Conservation (phyloP, 2,888 invertebrate genomes). For the Eristalis tenax region DNA sequence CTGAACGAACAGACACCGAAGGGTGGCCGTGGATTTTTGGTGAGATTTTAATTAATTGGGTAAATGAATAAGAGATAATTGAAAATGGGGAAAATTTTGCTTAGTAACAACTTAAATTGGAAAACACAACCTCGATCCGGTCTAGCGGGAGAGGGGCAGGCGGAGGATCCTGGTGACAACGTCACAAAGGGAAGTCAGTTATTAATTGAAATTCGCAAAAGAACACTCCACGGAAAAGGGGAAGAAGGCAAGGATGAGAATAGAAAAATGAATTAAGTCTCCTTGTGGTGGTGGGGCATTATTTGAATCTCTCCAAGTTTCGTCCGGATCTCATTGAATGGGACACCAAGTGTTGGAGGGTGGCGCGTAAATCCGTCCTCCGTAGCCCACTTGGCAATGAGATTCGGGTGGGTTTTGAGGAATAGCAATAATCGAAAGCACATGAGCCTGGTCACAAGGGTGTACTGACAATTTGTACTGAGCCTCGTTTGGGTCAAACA, state of each 20-base stretch:
- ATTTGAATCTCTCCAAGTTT: not conserved
- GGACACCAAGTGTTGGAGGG: not conserved
- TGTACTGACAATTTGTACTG: not conserved
- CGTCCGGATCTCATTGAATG: not conserved
- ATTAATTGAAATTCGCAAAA: constrained; percentile 35
- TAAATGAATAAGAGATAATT: constrained; percentile 43
- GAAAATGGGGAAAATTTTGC: constrained; percentile 39
- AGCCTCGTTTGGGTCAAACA: not conserved
- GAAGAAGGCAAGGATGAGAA: not conserved
- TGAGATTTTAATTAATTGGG: constrained; percentile 30
- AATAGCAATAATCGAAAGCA: not conserved
- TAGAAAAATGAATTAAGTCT: not conserved
- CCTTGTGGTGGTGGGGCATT: not conserved
- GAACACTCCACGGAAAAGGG: not conserved
- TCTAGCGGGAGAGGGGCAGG: too few species aligned
- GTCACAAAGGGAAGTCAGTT: constrained; percentile 5
- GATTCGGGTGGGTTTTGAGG: not conserved
- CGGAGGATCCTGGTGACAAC: not conserved
- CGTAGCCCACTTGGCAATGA: not conserved
- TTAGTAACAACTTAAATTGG: constrained; percentile 41
- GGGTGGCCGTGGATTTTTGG: not conserved
- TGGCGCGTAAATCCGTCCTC: not conserved
- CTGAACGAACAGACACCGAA: too few species aligned
- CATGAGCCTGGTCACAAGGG: not conserved
- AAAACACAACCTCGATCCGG: constrained; percentile 5